Conservation (phyloP, 2,113 vertebrate species). For the Melanerpes aurifrons region DNA sequence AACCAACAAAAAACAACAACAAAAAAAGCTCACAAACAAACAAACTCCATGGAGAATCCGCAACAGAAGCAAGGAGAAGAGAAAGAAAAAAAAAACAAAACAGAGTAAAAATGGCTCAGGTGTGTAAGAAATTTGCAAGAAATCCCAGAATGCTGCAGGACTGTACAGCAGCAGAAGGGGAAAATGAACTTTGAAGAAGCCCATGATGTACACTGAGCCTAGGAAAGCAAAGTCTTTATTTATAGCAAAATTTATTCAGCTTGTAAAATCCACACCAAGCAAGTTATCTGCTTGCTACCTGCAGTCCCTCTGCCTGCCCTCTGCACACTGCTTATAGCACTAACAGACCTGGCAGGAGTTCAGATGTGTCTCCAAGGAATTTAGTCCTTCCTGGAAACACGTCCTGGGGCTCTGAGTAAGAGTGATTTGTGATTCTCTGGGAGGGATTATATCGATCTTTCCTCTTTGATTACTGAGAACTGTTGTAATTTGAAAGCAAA, state of each 20-base stretch:
- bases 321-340: background rate
- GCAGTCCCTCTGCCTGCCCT: background rate
- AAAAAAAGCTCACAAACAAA: too few relatives aligned
- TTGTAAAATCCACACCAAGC: background rate
- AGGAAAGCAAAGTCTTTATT: background rate
- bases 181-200: background rate
- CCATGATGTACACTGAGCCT: background rate
- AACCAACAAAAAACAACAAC: too few relatives aligned
- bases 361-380: background rate
- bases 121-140: background rate
- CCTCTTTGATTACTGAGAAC: background rate
- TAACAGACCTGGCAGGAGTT: background rate
- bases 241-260: background rate
- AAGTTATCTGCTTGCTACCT: background rate
- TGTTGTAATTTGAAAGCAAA: background rate
- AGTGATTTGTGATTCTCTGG: background rate
- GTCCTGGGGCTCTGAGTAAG: background rate
- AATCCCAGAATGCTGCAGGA: background rate
- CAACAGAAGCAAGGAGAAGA: background rate
- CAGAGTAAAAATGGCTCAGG: background rate
- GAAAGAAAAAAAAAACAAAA: background rate
- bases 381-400: background rate
- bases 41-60: background rate
- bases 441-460: background rate
- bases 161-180: background rate